Percentiles rank a stretch among this genome's conserved stretches.
Evolutionary conservation across 2,113 vertebrate genomes (phyloP).

Genomic region (Sclerurus mexicanus): DNA sequence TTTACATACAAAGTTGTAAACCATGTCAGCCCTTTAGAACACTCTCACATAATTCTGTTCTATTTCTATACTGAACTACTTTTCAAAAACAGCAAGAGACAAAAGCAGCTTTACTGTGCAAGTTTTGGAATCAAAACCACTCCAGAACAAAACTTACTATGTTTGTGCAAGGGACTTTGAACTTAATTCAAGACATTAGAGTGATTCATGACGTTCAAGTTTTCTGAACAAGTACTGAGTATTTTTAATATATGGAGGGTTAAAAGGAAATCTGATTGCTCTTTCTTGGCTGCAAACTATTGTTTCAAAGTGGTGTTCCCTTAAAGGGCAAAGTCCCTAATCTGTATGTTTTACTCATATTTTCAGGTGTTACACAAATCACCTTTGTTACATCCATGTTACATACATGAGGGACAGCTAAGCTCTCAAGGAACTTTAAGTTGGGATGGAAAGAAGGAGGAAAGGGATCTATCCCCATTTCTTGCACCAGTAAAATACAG

Average conservation of each 20-base stretch:
- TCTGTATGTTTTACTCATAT: neutral
- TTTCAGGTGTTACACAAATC: neutral
- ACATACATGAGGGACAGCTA: neutral
- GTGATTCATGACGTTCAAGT: neutral
- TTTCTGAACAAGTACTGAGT: neutral
- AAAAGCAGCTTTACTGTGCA: neutral
- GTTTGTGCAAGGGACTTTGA: neutral
- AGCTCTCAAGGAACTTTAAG: neutral
- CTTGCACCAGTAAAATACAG: neutral
- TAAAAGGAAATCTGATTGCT: neutral
- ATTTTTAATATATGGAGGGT: neutral
- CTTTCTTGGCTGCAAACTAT: neutral
- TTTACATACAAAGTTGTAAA: neutral
- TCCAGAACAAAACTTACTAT: neutral
- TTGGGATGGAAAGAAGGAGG: neutral
- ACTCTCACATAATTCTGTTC: neutral
- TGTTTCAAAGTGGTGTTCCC: neutral
- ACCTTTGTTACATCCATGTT: neutral
- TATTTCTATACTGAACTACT: neutral
- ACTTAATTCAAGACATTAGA: neutral
- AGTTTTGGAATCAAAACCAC: neutral
- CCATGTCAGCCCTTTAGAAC: neutral
- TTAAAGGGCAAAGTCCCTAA: neutral
- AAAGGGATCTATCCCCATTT: neutral
- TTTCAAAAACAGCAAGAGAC: neutral